phyloP scores from a whole-genome alignment of 2,113 vertebrate genomes.

The Actenoides hombroni region DNA sequence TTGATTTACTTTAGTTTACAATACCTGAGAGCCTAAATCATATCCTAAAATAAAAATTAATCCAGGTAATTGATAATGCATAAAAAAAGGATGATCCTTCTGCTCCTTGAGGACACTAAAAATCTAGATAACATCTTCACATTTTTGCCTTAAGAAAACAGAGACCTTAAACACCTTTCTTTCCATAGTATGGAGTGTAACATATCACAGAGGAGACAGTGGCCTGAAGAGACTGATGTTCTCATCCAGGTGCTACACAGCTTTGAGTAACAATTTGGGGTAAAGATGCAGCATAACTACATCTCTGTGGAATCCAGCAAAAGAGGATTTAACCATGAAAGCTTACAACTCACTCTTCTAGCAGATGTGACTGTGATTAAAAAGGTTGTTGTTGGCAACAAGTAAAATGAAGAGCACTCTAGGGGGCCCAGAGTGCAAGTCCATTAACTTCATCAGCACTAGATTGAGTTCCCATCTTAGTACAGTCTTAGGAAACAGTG shows the following conservation, averaged over 20 bases:
- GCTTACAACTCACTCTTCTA: neutral
- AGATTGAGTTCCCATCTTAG: neutral
- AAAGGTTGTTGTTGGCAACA: conserved; percentile 28
- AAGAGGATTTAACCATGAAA: neutral
- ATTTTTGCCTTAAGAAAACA: neutral
- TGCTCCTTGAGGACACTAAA: neutral
- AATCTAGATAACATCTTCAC: neutral
- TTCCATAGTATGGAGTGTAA: neutral
- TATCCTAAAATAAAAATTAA: neutral
- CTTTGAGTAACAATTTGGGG: neutral
- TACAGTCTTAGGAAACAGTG: neutral
- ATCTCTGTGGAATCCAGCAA: neutral
- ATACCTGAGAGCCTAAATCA: neutral
- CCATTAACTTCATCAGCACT: conserved; percentile 31
- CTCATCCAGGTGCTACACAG: neutral
- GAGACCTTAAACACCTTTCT: neutral
- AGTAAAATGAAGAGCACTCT: conserved; percentile 45
- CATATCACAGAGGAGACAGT: accelerated
- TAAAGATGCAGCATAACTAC: neutral
- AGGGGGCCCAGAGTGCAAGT: neutral
- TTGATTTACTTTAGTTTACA: no score
- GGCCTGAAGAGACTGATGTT: neutral
- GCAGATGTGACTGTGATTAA: conserved; percentile 41
- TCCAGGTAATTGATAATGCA: neutral
- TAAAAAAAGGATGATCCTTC: neutral